Evolutionary conservation across 2,888 invertebrate species (phyloP).

Genomic region (Parthenolecanium corni): DNA sequence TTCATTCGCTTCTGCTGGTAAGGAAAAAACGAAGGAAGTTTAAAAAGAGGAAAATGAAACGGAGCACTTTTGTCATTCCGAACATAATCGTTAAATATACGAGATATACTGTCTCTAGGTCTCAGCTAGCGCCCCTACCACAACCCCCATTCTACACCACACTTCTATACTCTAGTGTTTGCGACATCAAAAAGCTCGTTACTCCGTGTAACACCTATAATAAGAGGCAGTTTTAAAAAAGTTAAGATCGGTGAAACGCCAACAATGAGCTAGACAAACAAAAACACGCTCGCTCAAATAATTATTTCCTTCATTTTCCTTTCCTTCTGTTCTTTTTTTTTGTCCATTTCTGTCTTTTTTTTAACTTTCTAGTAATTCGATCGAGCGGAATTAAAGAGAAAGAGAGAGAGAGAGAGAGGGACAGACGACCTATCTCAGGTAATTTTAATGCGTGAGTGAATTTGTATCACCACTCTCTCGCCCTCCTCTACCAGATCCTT

Average conservation of each 20-base stretch:
- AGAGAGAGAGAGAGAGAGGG: no score
- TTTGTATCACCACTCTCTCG: no score
- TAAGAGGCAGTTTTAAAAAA: constrained; percentile 18
- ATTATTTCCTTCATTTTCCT: no score
- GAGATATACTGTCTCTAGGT: constrained; percentile 21
- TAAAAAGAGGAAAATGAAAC: constrained; percentile 10
- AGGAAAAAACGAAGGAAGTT: background rate
- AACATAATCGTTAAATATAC: constrained; percentile 19
- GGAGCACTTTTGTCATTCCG: constrained; percentile 5
- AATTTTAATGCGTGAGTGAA: no score
- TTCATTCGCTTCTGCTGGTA: no score
- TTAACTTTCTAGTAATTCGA: no score
- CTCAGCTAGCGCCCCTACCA: background rate
- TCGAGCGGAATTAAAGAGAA: no score
- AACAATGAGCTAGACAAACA: constrained; percentile 25
- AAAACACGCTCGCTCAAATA: background rate
- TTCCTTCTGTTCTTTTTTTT: no score
- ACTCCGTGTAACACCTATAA: constrained; percentile 17
- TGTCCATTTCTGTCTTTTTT: no score
- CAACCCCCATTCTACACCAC: no score
- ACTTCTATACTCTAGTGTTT: background rate
- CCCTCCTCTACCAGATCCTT: no score
- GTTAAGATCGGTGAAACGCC: constrained; percentile 17
- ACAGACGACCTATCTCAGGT: no score
- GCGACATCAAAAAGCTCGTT: constrained; percentile 19